Evolutionary conservation across 1,140 invertebrate species (phyloP).

Genomic region (Drosophila hydei): DNA sequence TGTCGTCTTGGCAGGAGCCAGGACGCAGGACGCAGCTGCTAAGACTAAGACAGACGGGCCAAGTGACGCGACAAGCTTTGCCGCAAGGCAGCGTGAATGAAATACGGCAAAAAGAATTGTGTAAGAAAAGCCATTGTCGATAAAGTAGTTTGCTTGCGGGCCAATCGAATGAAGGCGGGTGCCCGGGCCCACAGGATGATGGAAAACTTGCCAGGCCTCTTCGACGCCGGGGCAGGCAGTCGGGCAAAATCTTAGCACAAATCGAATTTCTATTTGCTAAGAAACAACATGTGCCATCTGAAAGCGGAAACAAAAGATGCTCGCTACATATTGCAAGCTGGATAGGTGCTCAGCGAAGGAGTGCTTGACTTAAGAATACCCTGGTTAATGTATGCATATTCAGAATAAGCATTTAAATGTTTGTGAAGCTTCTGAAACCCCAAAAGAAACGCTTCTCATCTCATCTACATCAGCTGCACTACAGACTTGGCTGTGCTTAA

Average conservation of each 20-base stretch:
- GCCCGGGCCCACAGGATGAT: too few species aligned
- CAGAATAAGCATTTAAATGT: too few species aligned
- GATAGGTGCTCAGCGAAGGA: neutral
- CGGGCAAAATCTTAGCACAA: conserved; percentile 47
- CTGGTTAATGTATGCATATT: too few species aligned
- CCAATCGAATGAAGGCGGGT: conserved; percentile 15
- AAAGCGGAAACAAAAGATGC: conserved; percentile 22
- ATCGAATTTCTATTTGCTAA: conserved; percentile 58
- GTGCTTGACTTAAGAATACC: neutral
- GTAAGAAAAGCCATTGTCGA: conserved; percentile 50
- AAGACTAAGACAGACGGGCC: conserved; percentile 17
- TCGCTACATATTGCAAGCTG: neutral
- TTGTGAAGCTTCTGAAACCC: too few species aligned
- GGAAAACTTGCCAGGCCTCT: too few species aligned
- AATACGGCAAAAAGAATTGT: conserved; percentile 32
- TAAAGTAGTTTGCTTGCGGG: conserved; percentile 69
- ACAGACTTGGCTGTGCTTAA: too few species aligned
- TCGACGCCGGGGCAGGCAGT: conserved; percentile 7
- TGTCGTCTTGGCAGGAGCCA: conserved; percentile 6
- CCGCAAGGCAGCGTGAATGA: conserved; percentile 66
- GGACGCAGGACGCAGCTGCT: conserved; percentile 8
- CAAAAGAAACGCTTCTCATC: too few species aligned
- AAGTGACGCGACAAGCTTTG: conserved; percentile 72
- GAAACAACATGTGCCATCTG: conserved; percentile 1
- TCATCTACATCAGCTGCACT: too few species aligned